Evolutionary conservation across 2,113 vertebrate species (phyloP).

Genomic region (Pogona vitticeps): DNA sequence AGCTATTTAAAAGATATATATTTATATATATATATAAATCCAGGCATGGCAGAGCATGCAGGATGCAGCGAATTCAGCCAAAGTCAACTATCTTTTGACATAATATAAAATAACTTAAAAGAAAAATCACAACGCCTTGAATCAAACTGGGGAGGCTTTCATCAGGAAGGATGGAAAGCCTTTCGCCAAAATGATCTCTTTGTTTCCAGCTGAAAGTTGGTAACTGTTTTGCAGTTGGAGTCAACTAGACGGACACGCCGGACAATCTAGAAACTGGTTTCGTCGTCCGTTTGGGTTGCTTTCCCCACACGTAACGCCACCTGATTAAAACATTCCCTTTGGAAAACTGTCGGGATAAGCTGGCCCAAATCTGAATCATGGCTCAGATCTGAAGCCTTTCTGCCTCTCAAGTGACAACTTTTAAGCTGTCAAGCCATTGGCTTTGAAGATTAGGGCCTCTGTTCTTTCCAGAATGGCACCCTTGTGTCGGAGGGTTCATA

Average conservation of each 20-base stretch:
- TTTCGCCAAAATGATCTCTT: conserved; percentile 29
- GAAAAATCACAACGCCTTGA: neutral
- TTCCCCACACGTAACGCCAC: neutral
- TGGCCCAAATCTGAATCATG: neutral
- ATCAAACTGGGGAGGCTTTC: conserved; percentile 32
- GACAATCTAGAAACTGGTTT: conserved; percentile 19
- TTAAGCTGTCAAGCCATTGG: conserved; percentile 56
- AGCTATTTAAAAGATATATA: conserved; percentile 10
- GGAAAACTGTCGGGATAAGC: conserved; percentile 37
- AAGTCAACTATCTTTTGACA: conserved; percentile 70
- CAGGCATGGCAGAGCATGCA: conserved; percentile 63
- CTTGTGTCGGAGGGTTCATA: conserved; percentile 39
- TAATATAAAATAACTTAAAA: conserved; percentile 41
- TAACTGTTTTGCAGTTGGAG: conserved; percentile 16
- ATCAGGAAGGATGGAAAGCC: conserved; percentile 39
- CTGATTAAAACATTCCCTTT: conserved; percentile 23
- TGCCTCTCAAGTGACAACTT: conserved; percentile 30
- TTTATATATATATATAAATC: conserved; percentile 18
- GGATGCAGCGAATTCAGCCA: conserved; percentile 55
- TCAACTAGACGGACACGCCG: neutral
- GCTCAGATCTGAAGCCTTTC: neutral
- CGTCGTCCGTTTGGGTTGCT: conserved; percentile 5
- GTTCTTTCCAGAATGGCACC: conserved; percentile 23
- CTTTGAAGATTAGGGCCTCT: conserved; percentile 63
- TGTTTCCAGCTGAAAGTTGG: conserved; percentile 48